Base-by-base conservation (phyloP, 2,113 vertebrate genomes). In the Pyrgilauda ruficollis region DNA sequence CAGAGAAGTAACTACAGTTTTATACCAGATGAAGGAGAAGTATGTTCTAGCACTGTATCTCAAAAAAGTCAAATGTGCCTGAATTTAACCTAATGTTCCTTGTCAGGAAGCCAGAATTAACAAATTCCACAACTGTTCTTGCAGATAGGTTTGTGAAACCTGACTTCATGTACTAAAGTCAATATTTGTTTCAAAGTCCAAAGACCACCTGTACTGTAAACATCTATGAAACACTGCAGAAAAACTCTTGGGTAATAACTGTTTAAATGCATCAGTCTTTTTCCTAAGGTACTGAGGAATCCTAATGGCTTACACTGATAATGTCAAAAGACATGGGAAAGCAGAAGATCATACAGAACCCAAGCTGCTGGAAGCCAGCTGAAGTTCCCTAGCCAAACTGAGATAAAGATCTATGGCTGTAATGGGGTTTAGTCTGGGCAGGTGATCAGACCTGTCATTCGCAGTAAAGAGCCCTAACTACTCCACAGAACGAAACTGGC, bases 161-260 rank as follows among this genome's bases (percentile, higher is more conserved):
- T 74, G 33, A 77, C 59, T 96, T 94, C 23, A 30, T 70, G 64
- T 70, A 70, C 91, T 83, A 74, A 66, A 93, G 94, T 97, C 92
- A 97, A 97, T 95, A 96, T 96, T 97, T 97, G 90, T 96, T 96
- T 88, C 87, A 15, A 94, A 96, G 93, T 95, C 82, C 93, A 93
- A 96, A 95, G 94, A 93, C 91, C 93, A 95, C 94, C 91, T 90
- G 79, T 88, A 94, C 80, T 96, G 61, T 95, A 96, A 96, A 96
- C 93, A 96, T 50, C 59, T 86, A 3, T 66, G 89, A 88, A 94
- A 79, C 56, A 73, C 87, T 91, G 78, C 70, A 73, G 87, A 79
- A 82, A 93, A 93, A 9, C 87, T 87, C 77, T 94, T 95, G 82
- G 41, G 87, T 73, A 95, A 97, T 52, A 85, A 52, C 68, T 86